Base-by-base conservation (phyloP, 2,113 vertebrate species). In the Brachypodius melanocephalos region DNA sequence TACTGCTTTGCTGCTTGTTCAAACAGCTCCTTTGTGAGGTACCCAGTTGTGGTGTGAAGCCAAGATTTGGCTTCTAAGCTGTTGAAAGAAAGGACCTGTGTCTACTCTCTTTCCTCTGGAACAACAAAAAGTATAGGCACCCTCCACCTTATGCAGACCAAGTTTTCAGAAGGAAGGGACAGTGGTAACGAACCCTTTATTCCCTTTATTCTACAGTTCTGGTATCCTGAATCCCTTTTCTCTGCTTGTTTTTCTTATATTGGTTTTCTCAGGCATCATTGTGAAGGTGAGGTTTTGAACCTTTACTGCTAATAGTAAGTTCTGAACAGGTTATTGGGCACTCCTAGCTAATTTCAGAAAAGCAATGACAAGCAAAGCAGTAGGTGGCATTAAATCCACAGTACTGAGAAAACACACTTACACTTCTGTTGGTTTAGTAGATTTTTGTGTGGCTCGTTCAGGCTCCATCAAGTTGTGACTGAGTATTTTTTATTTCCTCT, bases 81-180 rank as follows among this genome's bases (percentile, higher is more conserved):
- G 9, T 22, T 51, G 32, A 14, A 61, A 57, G 29, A 20, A 65
- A 61, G 45, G 32, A 69, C 5, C 58, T 55, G 1, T 25, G 11
- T 48, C 29, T 75, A 26, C 16, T 74, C 24, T 46, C 14, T 76
- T 89, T 78, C 32, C 26, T 63, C 46, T 78, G 58, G n/a, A 59
- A 45, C 29, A 61, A 3, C 45, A 45, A 48, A 36, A 34, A 0
- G 1, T 45, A 21, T 6, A 2, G 1, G 3, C 26, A 22, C 3
- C 3, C 10, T 12, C 28, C 13, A 12, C 8, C 24, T 12, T 8
- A 1, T 5, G 8, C n/a, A 68, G 45, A 10, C 9, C 17, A 31
- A 8, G 57, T 40, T 59, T 62, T 87, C 3, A 6, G 43, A 61
- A 43, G 45, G 54, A 73, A 83, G 38, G 8, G 65, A 13, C 26